Percentiles rank a stretch among this genome's conserved stretches.
Conservation (phyloP, 2,113 vertebrate species). For the Lota lota region DNA sequence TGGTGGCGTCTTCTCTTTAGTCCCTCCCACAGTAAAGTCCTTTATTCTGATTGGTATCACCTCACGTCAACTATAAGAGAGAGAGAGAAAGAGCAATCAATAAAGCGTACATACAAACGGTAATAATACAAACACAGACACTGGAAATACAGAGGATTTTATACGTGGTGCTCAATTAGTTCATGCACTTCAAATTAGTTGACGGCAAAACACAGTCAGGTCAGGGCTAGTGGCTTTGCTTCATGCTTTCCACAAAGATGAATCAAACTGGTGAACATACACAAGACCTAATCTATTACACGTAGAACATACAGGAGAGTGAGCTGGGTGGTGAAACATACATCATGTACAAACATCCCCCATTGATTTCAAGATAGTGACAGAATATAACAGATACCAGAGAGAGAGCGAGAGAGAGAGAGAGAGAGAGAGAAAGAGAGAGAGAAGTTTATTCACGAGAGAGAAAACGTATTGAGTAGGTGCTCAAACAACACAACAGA, state of each 20-base stretch:
- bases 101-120: not conserved
- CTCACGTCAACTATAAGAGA: constrained; percentile 84
- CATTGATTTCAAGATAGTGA: not conserved
- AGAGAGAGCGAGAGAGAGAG: constrained; percentile 37
- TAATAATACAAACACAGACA: not conserved
- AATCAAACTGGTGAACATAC: constrained; percentile 6
- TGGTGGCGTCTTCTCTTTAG: constrained; percentile 33
- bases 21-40: constrained; percentile 80
- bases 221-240: constrained; percentile 16
- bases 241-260: constrained; percentile 14
- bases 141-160: not conserved
- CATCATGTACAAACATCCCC: not conserved
- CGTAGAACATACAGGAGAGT: constrained; percentile 11
- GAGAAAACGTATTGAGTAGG: not conserved
- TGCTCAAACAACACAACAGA: constrained; percentile 16
- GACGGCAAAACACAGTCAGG: constrained; percentile 17
- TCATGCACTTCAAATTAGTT: constrained; percentile 50
- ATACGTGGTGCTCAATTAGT: constrained; percentile 20
- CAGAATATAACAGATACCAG: not conserved
- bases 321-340: not conserved
- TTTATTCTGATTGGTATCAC: constrained; percentile 83
- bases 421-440: constrained; percentile 17
- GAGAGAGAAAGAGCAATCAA: not conserved
- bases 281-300: not conserved
- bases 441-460: constrained; percentile 9